These are phyloP conservation scores for Avahi laniger DNA, from an alignment of 2,797 vertebrate genomes.

Conservation along the genomic window DNA sequence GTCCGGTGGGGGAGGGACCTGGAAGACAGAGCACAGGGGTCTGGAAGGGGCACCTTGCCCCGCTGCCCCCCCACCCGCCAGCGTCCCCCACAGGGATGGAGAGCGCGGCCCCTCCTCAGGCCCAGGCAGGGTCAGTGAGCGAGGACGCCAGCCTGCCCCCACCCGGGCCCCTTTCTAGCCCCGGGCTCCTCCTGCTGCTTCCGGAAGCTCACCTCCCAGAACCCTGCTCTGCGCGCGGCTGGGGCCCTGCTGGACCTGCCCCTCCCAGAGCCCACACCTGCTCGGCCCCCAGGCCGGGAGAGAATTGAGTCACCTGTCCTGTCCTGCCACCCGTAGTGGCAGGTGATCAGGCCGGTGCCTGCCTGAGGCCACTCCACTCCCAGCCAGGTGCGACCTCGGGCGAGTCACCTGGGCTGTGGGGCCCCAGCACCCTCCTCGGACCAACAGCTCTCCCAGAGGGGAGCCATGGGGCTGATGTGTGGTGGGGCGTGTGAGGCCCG, in stretches of 20 bases:
- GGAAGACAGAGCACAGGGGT: not conserved
- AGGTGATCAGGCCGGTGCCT: not conserved
- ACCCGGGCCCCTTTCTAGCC: too few species aligned
- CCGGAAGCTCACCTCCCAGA: not conserved
- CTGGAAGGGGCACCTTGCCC: not conserved
- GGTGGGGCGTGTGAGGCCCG: not conserved
- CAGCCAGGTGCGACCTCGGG: not conserved
- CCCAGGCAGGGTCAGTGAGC: not conserved
- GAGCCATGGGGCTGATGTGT: not conserved
- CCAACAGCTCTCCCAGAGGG: not conserved
- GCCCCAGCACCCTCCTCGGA: not conserved
- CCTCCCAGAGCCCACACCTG: not conserved
- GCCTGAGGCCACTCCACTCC: not conserved
- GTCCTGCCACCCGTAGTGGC: not conserved
- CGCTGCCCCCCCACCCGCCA: not conserved
- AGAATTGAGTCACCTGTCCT: not conserved
- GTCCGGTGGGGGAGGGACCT: not conserved
- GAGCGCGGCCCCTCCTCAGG: not conserved
- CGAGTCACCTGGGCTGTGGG: not conserved
- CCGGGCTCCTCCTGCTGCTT: not conserved
- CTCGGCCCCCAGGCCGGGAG: not conserved
- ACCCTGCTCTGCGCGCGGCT: not conserved
- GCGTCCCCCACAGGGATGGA: not conserved
- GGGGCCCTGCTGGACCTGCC: too few species aligned
- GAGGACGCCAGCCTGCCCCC: not conserved